phyloP scores from a whole-genome alignment of 2,113 vertebrate species.

The Rhea americana region DNA sequence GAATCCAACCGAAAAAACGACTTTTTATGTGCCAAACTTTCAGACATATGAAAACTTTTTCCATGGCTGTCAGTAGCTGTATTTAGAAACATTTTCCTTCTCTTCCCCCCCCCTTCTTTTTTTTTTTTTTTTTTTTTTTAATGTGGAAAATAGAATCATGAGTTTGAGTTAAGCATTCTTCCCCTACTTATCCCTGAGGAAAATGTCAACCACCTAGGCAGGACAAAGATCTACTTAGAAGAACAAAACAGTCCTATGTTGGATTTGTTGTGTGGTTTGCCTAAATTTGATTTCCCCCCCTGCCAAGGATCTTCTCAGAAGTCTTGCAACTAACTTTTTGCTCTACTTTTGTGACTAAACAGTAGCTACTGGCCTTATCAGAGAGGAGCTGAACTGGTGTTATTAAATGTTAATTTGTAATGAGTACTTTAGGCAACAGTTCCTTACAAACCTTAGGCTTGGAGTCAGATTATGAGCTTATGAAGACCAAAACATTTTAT shows the following conservation, averaged over 20 bases:
- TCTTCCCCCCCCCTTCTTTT: background rate
- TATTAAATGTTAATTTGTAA: background rate
- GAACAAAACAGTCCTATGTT: background rate
- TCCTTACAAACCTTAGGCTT: background rate
- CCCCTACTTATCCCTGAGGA: background rate
- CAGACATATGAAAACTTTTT: constrained; percentile 67
- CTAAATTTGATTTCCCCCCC: background rate
- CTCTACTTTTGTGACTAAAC: background rate
- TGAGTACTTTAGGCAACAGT: background rate
- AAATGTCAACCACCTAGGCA: background rate
- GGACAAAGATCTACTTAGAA: background rate
- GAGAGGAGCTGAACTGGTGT: background rate
- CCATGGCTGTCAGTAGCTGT: constrained; percentile 66
- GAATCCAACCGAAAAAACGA: constrained; percentile 38
- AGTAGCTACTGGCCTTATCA: background rate
- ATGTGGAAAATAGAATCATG: constrained; percentile 56
- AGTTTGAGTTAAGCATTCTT: constrained; percentile 56
- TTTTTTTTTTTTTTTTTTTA: background rate
- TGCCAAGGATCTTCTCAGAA: background rate
- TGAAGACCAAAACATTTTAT: accelerated
- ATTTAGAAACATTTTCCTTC: constrained; percentile 73
- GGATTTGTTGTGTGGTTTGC: background rate
- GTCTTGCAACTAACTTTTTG: background rate
- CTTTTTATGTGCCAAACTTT: constrained; percentile 37
- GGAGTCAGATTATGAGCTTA: background rate